Evolutionary conservation across 1,140 invertebrate species (phyloP).

Genomic region (Drosophila azteca): DNA sequence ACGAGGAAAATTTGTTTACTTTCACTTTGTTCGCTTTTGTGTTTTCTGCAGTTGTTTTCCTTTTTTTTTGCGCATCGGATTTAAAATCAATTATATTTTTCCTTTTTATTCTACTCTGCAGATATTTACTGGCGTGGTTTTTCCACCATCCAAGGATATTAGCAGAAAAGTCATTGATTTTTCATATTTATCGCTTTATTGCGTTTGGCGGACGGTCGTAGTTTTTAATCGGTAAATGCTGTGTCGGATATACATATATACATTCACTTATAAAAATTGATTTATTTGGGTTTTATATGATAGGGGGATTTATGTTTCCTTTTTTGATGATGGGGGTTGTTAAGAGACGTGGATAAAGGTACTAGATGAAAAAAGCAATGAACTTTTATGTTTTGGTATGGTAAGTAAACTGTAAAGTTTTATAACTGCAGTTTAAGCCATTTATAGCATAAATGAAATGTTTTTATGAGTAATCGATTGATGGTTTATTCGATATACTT

Average conservation of each 20-base stretch:
- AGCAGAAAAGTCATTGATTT: conserved; percentile 31
- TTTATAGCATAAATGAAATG: too few species aligned
- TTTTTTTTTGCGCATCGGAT: conserved; percentile 23
- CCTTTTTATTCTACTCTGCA: conserved; percentile 4
- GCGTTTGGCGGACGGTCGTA: neutral
- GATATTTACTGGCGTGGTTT: conserved; percentile 28
- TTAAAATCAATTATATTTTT: conserved; percentile 57
- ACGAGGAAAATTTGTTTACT: conserved; percentile 26
- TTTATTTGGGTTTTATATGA: too few species aligned
- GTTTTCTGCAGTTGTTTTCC: conserved; percentile 17
- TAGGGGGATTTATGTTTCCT: too few species aligned
- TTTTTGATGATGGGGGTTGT: too few species aligned
- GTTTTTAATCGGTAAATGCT: too few species aligned
- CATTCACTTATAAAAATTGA: too few species aligned
- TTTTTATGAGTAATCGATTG: too few species aligned
- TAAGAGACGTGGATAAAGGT: too few species aligned
- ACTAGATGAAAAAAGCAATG: neutral
- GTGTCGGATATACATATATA: conserved; percentile 6
- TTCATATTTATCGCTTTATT: conserved; percentile 39
- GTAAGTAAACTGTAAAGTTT: neutral
- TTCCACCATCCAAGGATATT: neutral
- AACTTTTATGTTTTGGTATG: too few species aligned
- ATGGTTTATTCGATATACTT: neutral
- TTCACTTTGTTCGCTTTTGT: conserved; percentile 7
- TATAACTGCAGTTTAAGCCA: too few species aligned